A percentile compares a stretch with the other conserved stretches of the same genome.
Evolutionary conservation across 2,888 invertebrate genomes (phyloP).

Genomic region (Hirtodrosophila confusa): DNA sequence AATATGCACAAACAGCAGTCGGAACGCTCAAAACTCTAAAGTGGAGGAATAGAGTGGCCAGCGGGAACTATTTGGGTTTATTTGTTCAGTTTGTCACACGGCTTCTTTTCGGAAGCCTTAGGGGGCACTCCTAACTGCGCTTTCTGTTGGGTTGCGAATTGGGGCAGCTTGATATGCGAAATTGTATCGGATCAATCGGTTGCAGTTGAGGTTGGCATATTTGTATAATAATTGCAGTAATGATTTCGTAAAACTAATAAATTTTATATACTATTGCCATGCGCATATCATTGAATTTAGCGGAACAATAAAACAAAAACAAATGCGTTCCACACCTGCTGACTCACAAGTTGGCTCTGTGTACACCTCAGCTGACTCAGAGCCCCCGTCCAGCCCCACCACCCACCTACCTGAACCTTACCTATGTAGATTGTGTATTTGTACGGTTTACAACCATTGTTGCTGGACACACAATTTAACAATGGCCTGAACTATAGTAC

Average conservation of each 20-base stretch:
- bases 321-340: constrained; percentile 15
- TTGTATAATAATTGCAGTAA: constrained; percentile 13
- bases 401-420: background rate
- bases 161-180: constrained; percentile 38
- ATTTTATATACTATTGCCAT: constrained; percentile 7
- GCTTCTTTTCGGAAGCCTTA: constrained; percentile 39
- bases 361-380: constrained; percentile 27
- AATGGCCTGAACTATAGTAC: background rate
- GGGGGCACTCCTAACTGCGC: background rate
- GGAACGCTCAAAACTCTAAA: background rate
- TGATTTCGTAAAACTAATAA: constrained; percentile 15
- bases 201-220: constrained; percentile 7
- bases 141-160: constrained; percentile 25
- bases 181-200: constrained; percentile 55
- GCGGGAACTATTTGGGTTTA: constrained; percentile 8
- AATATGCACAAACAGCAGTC: constrained; percentile 29
- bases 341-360: constrained; percentile 31
- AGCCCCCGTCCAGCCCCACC: background rate
- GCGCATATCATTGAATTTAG: constrained; percentile 11
- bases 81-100: constrained; percentile 20
- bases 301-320: constrained; percentile 18
- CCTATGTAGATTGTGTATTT: background rate
- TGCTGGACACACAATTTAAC: background rate
- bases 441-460: background rate
- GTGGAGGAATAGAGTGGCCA: background rate